Evolutionary conservation across 2,888 invertebrate species (phyloP).

Genomic region (Ophion ventricosus): DNA sequence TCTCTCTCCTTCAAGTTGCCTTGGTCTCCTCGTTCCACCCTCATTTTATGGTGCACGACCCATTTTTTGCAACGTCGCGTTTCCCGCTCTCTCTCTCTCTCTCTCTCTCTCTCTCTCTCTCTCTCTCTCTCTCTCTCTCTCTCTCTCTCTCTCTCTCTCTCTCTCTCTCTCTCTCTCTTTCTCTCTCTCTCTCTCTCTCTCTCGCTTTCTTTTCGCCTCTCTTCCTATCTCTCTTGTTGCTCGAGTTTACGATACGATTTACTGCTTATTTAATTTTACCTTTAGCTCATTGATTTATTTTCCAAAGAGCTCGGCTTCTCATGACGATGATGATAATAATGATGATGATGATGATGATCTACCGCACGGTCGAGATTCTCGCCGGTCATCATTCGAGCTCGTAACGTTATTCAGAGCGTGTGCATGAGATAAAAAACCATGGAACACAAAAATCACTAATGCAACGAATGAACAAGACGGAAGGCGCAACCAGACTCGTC

Average conservation of each 20-base stretch:
- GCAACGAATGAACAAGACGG: not conserved
- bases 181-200: slow-evolving; percentile 7
- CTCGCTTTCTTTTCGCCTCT: slow-evolving; percentile 28
- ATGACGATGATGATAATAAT: too few relatives aligned
- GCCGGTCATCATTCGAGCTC: slow-evolving; percentile 14
- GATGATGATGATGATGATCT: slow-evolving; percentile 1
- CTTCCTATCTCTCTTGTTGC: slow-evolving; percentile 21
- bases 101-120: slow-evolving; percentile 30
- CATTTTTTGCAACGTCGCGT: slow-evolving; percentile 64
- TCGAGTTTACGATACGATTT: slow-evolving; percentile 75
- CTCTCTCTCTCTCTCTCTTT: slow-evolving; percentile 13
- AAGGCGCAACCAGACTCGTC: not conserved
- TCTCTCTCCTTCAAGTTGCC: slow-evolving; percentile 22
- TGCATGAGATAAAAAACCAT: not conserved
- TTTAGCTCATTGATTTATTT: slow-evolving; percentile 72
- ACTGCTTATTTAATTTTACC: slow-evolving; percentile 76
- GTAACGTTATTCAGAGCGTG: not conserved
- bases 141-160: slow-evolving; percentile 29
- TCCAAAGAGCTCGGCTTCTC: slow-evolving; percentile 6
- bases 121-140: too few relatives aligned
- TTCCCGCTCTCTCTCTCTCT: slow-evolving; percentile 9
- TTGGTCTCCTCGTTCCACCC: slow-evolving; percentile 50
- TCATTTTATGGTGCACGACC: slow-evolving; percentile 70
- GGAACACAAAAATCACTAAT: not conserved
- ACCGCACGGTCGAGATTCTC: slow-evolving; percentile 26